Base-by-base conservation (phyloP, 2,113 vertebrate species). In the Porphyrio hochstetteri region DNA sequence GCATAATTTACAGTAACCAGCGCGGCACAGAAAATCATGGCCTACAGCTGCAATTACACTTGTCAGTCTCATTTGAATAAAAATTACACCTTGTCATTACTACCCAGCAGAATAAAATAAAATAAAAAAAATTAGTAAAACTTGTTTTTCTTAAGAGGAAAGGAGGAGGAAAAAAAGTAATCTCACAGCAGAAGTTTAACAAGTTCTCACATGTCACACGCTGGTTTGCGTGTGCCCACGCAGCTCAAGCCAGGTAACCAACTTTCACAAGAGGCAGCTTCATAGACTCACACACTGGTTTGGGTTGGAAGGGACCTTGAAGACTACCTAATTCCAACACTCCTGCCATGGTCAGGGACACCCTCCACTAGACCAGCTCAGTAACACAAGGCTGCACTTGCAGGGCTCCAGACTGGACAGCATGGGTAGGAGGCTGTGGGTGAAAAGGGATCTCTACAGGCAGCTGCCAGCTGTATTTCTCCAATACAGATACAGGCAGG, bases 211-310 rank as follows among this genome's bases (percentile, higher is more conserved):
- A 1, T 56, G 18, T 31, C 13, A 3, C 31, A 28, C 74, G 25
- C 15, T 0, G 0, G 21, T 79, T 71, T 75, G 28, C 1, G 7
- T 53, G 55, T 69, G 67, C 64, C 68, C 5, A 2, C 1, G 4
- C 10, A 87, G 69, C 42, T 69, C 5, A 0, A 61, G 50, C 42
- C 75, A 75, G 9, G 52, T 31, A 72, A 5, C n/a, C 5, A 12
- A 50, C 21, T 29, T 50, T 81, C 38, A 13, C 1, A 15, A 11
- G 48, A 53, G 20, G 16, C 2, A 6, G 14, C 23, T 89, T 85
- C 80, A 48, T 11, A 48, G 48, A 48, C 19, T 48, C 48, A 48
- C 46, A 48, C 20, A 23, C 48, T 48, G 48, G 21, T 48, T 48
- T 48, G 21, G 19, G 48, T 48, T 48, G 19, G 21, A 48, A 48